phyloP scores from a whole-genome alignment of 2,888 invertebrate genomes.

The Nomada hirtipes region DNA sequence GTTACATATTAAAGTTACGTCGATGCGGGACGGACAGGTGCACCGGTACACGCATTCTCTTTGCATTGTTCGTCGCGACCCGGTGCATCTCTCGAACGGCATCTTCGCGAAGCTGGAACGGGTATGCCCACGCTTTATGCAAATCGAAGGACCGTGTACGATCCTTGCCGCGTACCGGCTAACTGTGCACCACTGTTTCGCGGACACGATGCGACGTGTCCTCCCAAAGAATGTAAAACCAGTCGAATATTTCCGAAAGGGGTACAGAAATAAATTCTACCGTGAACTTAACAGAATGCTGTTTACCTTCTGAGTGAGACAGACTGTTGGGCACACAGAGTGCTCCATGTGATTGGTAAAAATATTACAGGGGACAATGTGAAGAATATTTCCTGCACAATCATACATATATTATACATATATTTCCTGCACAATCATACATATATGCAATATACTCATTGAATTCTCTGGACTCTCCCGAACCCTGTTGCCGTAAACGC shows the following conservation, averaged over 20 bases:
- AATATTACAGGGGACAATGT: too few species aligned
- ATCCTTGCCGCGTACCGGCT: constrained; percentile 35
- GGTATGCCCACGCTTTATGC: constrained; percentile 64
- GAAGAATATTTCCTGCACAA: too few species aligned
- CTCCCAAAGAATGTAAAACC: constrained; percentile 22
- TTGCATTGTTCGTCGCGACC: constrained; percentile 56
- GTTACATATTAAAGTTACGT: constrained; percentile 70
- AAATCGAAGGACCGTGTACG: constrained; percentile 56
- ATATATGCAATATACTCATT: too few species aligned
- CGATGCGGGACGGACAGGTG: constrained; percentile 62
- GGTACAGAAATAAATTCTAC: too few species aligned
- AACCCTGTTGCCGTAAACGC: not conserved
- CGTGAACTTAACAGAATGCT: too few species aligned
- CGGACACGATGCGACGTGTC: constrained; percentile 1
- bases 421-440: too few species aligned
- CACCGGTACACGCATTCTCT: constrained; percentile 50
- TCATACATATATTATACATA: too few species aligned
- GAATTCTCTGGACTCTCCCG: too few species aligned
- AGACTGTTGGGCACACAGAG: too few species aligned
- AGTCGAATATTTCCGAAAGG: not conserved
- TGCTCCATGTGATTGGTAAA: too few species aligned
- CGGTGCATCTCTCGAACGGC: constrained; percentile 34
- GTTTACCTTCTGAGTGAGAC: too few species aligned
- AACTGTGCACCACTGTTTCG: constrained; percentile 19
- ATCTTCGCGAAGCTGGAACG: constrained; percentile 33